A percentile compares a stretch with the other conserved stretches of the same genome.
phyloP scores from a whole-genome alignment of 1,140 invertebrate genomes.

The Drosophila sp. region DNA sequence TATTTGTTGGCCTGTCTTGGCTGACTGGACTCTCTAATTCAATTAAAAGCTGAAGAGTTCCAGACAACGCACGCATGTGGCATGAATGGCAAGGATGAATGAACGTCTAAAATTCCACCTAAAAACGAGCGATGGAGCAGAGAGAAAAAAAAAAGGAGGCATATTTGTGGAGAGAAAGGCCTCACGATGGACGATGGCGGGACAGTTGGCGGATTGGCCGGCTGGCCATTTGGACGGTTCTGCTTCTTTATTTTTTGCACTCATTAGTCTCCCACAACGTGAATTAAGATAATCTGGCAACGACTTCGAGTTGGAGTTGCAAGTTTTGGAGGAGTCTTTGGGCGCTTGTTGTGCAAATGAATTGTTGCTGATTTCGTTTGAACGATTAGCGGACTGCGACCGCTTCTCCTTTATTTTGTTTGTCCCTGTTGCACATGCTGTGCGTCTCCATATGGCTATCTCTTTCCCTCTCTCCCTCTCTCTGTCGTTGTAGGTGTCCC shows the following conservation, averaged over 20 bases:
- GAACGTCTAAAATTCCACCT: conserved; percentile 34
- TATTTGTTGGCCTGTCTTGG: conserved; percentile 16
- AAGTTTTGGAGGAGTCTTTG: conserved; percentile 19
- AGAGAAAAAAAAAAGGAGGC: conserved; percentile 20
- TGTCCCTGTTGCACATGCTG: conserved; percentile 1
- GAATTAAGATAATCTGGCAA: conserved; percentile 82
- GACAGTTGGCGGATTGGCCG: background rate
- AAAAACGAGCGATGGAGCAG: background rate
- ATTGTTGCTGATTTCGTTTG: conserved; percentile 82
- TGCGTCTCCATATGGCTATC: background rate
- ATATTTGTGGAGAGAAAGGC: conserved; percentile 63
- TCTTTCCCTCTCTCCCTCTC: background rate
- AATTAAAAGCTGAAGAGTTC: conserved; percentile 59
- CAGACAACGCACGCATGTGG: conserved; percentile 62
- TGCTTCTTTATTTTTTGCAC: conserved; percentile 66
- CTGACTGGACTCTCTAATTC: conserved; percentile 68
- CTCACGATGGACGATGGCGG: conserved; percentile 29
- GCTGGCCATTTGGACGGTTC: background rate
- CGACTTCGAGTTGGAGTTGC: conserved; percentile 15
- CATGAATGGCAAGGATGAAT: conserved; percentile 62
- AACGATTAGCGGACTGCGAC: conserved; percentile 75
- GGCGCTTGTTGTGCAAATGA: conserved; percentile 82
- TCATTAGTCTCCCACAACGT: conserved; percentile 83
- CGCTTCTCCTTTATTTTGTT: background rate
- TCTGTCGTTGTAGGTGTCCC: background rate